A percentile compares a stretch with the other conserved stretches of the same genome.
Evolutionary conservation across 2,797 vertebrate genomes (phyloP).

Genomic region (Pelodytes ibericus): DNA sequence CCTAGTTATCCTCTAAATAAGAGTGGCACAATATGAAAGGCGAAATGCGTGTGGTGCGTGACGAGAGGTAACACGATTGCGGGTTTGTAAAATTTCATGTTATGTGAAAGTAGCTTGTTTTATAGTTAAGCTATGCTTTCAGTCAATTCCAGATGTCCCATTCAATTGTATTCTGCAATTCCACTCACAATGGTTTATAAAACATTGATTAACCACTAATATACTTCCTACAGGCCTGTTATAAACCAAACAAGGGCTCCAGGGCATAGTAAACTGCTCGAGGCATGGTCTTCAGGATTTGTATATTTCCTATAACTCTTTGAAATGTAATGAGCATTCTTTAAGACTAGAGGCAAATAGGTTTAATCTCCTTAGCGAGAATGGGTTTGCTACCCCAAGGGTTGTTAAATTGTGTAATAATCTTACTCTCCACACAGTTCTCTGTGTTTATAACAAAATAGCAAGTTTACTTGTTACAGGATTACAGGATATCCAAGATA

Average conservation of each 20-base stretch:
- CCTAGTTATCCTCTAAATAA: too few species aligned
- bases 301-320: conserved; percentile 4
- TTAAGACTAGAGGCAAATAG: conserved; percentile 10
- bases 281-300: neutral
- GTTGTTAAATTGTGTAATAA: conserved; percentile 6
- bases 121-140: too few species aligned
- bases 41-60: too few species aligned
- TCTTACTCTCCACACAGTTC: neutral
- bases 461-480: neutral
- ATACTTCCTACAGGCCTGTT: neutral
- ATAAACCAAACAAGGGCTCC: conserved; percentile 1
- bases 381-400: neutral
- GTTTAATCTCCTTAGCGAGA: conserved; percentile 12
- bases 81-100: too few species aligned
- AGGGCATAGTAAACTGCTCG: neutral
- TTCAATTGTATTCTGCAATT: neutral
- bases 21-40: too few species aligned
- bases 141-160: neutral
- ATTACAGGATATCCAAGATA: conserved; percentile 2
- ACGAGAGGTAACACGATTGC: too few species aligned
- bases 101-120: too few species aligned
- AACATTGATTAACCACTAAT: conserved; percentile 7
- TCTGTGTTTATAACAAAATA: neutral
- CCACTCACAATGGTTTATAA: neutral
- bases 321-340: conserved; percentile 20